A percentile compares a stretch with the other conserved stretches of the same genome.
phyloP scores from a whole-genome alignment of 1,140 invertebrate species.

The Pogonomyrmex californicus region DNA sequence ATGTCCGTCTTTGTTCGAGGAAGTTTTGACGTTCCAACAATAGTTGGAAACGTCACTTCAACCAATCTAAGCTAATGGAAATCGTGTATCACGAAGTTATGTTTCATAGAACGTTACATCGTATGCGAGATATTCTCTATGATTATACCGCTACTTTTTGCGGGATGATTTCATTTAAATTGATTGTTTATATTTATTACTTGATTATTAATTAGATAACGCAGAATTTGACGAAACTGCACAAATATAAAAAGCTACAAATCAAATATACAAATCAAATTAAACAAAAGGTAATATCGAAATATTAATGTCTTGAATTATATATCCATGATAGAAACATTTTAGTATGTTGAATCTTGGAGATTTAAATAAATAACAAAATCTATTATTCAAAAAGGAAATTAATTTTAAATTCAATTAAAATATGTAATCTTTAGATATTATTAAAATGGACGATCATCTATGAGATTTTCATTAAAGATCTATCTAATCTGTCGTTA shows the following conservation, averaged over 20 bases:
- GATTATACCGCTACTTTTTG: background rate
- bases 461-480: background rate
- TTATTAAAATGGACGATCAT: background rate
- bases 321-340: background rate
- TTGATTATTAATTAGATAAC: background rate
- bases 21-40: conserved; percentile 44
- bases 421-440: background rate
- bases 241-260: background rate
- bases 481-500: background rate
- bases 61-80: conserved; percentile 41
- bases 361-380: conserved; percentile 8
- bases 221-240: background rate
- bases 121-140: background rate
- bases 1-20: conserved; percentile 46
- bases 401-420: background rate
- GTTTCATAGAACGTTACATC: background rate
- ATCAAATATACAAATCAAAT: conserved; percentile 3
- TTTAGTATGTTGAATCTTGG: background rate
- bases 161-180: background rate
- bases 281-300: background rate
- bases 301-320: conserved; percentile 11
- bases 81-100: conserved; percentile 12
- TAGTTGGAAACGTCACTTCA: conserved; percentile 37
- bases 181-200: background rate
- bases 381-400: background rate